Conservation (phyloP, 2,113 vertebrate genomes). For the Thunnus maccoyii region DNA sequence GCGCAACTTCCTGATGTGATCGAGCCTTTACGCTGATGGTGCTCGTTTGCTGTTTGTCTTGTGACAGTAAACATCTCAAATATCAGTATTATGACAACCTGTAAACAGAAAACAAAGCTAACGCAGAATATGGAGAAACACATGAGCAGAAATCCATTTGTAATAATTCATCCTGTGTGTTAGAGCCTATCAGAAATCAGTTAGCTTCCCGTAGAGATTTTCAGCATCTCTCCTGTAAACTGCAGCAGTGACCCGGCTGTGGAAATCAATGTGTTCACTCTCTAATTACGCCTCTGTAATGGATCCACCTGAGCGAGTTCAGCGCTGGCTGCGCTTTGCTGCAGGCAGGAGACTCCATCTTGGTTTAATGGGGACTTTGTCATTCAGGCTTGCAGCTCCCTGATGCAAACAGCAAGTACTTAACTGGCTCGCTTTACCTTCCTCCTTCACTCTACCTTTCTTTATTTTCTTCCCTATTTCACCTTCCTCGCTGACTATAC, state of each 20-base stretch:
- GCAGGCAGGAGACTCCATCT: constrained; percentile 69
- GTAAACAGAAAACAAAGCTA: too few species aligned
- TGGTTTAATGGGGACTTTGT: constrained; percentile 75
- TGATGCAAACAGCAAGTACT: constrained; percentile 50
- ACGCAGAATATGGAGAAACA: too few species aligned
- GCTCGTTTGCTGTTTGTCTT: too few species aligned
- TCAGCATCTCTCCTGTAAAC: constrained; percentile 32
- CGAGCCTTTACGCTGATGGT: too few species aligned
- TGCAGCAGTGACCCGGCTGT: constrained; percentile 26
- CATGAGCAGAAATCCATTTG: too few species aligned
- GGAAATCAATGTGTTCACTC: constrained; percentile 22
- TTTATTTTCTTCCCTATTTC: constrained; percentile 33
- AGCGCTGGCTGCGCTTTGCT: constrained; percentile 41
- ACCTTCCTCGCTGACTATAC: constrained; percentile 35
- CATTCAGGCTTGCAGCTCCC: constrained; percentile 71
- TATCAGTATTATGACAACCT: too few species aligned
- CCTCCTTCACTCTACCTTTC: constrained; percentile 12
- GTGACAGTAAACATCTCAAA: too few species aligned
- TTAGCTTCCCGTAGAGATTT: constrained; percentile 14
- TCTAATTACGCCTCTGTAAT: constrained; percentile 63
- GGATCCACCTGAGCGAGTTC: constrained; percentile 66
- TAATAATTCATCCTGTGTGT: too few species aligned
- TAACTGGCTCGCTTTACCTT: constrained; percentile 44
- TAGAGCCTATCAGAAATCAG: background rate
- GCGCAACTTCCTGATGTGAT: too few species aligned